Conservation (phyloP, 2,113 vertebrate species). For the Vidua chalybeata region DNA sequence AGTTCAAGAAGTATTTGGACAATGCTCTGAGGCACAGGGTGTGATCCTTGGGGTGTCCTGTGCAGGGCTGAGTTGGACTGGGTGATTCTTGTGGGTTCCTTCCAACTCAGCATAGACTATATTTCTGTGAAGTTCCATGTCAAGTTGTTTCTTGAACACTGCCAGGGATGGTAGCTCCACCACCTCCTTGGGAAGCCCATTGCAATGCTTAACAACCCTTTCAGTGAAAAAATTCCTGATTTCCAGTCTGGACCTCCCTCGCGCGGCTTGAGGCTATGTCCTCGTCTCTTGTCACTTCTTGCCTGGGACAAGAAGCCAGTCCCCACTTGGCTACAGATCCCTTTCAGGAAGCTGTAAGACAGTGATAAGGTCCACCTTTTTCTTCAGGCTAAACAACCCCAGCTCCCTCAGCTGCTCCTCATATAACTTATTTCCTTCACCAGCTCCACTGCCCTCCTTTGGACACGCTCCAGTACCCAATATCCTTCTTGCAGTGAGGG, state of each 20-base stretch:
- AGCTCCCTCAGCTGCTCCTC: not conserved
- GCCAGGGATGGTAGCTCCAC: not conserved
- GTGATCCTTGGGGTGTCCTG: not conserved
- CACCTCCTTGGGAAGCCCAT: not conserved
- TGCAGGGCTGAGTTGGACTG: not conserved
- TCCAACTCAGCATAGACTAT: not conserved
- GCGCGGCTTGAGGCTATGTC: not conserved
- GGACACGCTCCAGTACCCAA: not conserved
- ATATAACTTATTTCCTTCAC: not conserved
- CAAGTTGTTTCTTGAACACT: not conserved
- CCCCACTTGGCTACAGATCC: not conserved
- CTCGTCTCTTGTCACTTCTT: not conserved
- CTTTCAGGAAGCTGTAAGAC: not conserved
- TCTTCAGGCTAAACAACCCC: not conserved
- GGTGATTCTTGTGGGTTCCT: not conserved
- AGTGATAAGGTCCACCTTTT: not conserved
- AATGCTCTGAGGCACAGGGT: rapidly evolving
- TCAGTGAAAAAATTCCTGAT: not conserved
- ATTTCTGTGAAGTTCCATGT: not conserved
- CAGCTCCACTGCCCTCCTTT: rapidly evolving
- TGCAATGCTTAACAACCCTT: not conserved
- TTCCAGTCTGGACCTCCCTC: not conserved
- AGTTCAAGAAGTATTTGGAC: not conserved
- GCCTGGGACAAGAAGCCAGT: not conserved
- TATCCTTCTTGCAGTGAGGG: rapidly evolving